Percentiles rank a stretch among this genome's conserved stretches.
Evolutionary conservation across 2,113 vertebrate species (phyloP).

Genomic region (Motacilla tschutschensis): DNA sequence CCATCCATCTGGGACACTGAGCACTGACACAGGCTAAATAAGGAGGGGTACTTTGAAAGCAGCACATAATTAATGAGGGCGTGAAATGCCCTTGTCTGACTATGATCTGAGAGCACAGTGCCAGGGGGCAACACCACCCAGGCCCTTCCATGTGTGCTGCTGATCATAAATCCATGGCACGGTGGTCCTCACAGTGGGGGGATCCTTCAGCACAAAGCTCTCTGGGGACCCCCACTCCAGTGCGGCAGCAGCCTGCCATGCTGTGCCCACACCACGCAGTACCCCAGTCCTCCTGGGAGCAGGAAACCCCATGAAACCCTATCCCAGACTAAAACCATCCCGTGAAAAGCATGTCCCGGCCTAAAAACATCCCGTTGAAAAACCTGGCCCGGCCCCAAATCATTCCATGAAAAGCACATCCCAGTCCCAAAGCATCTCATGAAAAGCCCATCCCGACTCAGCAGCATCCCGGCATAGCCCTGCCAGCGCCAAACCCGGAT

Average conservation of each 20-base stretch:
- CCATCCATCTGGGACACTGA: not conserved
- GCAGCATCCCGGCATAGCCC: no score
- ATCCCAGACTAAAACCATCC: not conserved
- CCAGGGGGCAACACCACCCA: rapidly evolving
- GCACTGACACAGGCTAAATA: not conserved
- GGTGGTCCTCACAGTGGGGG: rapidly evolving
- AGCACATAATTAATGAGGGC: not conserved
- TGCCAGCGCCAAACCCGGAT: not conserved
- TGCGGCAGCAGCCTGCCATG: rapidly evolving
- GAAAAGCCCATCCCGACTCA: not conserved
- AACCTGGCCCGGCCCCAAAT: not conserved
- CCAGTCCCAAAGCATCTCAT: no score
- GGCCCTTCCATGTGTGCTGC: not conserved
- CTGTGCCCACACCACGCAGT: not conserved
- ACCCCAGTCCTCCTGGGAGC: rapidly evolving
- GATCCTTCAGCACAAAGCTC: not conserved
- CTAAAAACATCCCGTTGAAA: not conserved
- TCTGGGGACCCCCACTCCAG: not conserved
- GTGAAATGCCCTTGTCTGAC: not conserved
- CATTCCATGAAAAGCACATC: not conserved
- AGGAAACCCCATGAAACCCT: not conserved
- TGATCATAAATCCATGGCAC: rapidly evolving
- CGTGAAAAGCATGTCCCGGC: not conserved
- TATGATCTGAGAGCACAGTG: not conserved
- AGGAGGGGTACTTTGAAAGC: not conserved